These are phyloP conservation scores for Drosophila busckii DNA, from an alignment of 1,140 invertebrate species.

Conservation along the genomic window DNA sequence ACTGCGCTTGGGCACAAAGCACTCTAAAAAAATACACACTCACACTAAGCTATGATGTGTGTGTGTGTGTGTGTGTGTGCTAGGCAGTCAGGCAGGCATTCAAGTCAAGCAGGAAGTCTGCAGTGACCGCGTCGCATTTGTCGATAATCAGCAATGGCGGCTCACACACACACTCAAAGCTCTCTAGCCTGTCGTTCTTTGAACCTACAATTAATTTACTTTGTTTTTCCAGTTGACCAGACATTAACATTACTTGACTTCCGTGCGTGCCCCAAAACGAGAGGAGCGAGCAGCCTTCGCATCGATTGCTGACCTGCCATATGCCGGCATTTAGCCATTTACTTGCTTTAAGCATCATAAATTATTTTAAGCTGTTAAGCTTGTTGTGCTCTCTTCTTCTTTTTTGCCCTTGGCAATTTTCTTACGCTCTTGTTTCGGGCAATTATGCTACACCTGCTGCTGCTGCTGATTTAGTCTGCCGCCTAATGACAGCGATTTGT, in stretches of 20 bases:
- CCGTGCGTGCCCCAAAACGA: conserved; percentile 56
- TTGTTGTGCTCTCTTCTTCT: conserved; percentile 32
- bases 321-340: conserved; percentile 71
- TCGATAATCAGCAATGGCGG: conserved; percentile 66
- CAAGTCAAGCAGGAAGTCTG: conserved; percentile 64
- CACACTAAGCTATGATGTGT: too few species aligned
- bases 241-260: conserved; percentile 77
- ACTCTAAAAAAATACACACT: conserved; percentile 49
- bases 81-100: conserved; percentile 14
- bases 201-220: conserved; percentile 77
- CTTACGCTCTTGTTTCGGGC: conserved; percentile 52
- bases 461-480: conserved; percentile 33
- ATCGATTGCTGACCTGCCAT: conserved; percentile 72
- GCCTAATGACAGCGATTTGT: conserved; percentile 71
- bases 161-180: neutral
- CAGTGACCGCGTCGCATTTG: conserved; percentile 73
- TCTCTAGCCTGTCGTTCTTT: conserved; percentile 44
- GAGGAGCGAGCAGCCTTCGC: neutral
- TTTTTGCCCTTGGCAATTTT: conserved; percentile 40
- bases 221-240: conserved; percentile 77
- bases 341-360: conserved; percentile 75
- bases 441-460: conserved; percentile 67
- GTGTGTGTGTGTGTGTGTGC: too few species aligned
- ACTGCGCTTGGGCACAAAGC: conserved; percentile 64
- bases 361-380: conserved; percentile 71